Evolutionary conservation across 64 coral and sea anemone species (phyloP), one percentile per base, ranked within the genome.

Genomic region (Actinia tenebrosa): DNA sequence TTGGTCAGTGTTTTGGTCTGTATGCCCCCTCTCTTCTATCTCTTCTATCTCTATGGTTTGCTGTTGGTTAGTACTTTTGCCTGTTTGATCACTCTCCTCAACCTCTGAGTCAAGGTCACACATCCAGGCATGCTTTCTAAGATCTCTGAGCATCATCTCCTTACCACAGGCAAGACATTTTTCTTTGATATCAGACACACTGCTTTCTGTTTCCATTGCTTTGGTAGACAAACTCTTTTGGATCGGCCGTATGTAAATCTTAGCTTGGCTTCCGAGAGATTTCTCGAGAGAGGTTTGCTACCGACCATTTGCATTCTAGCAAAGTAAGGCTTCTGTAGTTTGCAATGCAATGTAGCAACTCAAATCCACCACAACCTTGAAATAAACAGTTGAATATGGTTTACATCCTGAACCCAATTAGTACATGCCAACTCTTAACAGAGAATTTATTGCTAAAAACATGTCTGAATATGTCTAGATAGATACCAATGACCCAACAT

Each of bases 111-210:
- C 86, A 22, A 59, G 53, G 18, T 91, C 52, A 56, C 85, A 91
- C 71, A 83, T 52, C 44, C 50, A 27, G 56, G 77, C 30, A 58
- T 91, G 90, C 9, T 82, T 47, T 62, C 84, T 80, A 17, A 87
- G 60, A 8, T 91, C 75, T 44, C 44, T 80, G 18, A 83, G 26
- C 5, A 86, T 53, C 54, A 91, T 77, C 62, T 87, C 84, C 2
- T 87, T 91, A 4, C 64, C 64, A 37, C 85, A 91, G 16, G 5
- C 53, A 22, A 64, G 77, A 23, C 79, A 89, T 80, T 83, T 89
- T 55, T 89, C 79, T 80, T 54, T 66, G 14, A 80, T 17, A 11
- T 44, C n/a, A 13, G 81, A 46, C 53, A 68, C 54, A n/a, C 53
- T 44, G 18, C 6, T 37, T 37, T 10, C 5, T 45, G 44, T 30